Conservation (phyloP, 1,140 invertebrate species). For the Drosophila bifasciata region DNA sequence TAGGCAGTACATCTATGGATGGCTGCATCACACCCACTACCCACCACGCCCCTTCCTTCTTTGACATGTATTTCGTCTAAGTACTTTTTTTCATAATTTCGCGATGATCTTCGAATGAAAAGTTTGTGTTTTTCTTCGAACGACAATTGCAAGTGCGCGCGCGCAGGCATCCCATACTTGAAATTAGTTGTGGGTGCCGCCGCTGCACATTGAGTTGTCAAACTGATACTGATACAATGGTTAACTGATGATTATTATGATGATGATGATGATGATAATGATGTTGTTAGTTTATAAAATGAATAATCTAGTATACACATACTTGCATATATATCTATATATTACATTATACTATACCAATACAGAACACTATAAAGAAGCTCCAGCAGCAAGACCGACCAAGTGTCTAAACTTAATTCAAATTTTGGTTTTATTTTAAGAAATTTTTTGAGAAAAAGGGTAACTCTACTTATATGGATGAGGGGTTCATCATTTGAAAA, state of each 20-base stretch:
- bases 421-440: slow-evolving; percentile 9
- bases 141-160: slow-evolving; percentile 50
- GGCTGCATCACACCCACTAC: not conserved
- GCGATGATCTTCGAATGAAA: slow-evolving; percentile 73
- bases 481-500: no score
- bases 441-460: no score
- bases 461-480: no score
- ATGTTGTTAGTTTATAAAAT: slow-evolving; percentile 81
- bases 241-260: slow-evolving; percentile 34
- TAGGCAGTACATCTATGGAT: slow-evolving; percentile 19
- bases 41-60: slow-evolving; percentile 19
- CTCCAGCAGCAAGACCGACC: slow-evolving; percentile 35
- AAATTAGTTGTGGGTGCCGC: slow-evolving; percentile 26
- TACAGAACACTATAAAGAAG: slow-evolving; percentile 43
- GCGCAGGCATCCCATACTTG: no score
- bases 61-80: slow-evolving; percentile 50
- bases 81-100: slow-evolving; percentile 40
- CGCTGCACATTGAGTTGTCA: slow-evolving; percentile 64
- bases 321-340: slow-evolving; percentile 58
- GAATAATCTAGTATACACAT: slow-evolving; percentile 67
- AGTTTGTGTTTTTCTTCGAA: slow-evolving; percentile 70
- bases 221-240: slow-evolving; percentile 63
- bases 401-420: slow-evolving; percentile 33
- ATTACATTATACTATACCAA: slow-evolving; percentile 35
- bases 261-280: slow-evolving; percentile 37